These are phyloP conservation scores for Leucoraja ocellata DNA, from an alignment of 2,797 vertebrate species.

Conservation along the genomic window DNA sequence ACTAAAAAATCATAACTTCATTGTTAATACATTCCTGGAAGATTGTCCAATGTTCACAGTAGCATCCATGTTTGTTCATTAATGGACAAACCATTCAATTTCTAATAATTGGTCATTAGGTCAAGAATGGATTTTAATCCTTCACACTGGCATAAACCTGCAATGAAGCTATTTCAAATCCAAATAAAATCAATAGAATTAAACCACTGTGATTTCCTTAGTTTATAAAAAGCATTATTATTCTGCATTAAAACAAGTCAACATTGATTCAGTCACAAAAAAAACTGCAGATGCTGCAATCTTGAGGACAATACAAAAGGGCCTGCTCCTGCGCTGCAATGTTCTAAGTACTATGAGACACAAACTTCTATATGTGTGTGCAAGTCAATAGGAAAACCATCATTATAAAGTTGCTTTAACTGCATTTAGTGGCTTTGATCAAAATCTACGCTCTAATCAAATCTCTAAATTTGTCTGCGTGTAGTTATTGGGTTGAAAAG, in stretches of 20 bases:
- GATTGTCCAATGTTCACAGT: not conserved
- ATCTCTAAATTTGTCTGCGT: slow-evolving; percentile 16
- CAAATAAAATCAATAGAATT: not conserved
- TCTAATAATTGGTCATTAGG: not conserved
- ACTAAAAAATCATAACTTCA: not conserved
- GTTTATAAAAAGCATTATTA: not conserved
- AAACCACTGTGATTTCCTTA: not conserved
- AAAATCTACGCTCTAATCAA: not conserved
- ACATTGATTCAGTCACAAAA: not conserved
- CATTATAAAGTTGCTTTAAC: not conserved
- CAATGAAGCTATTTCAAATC: not conserved
- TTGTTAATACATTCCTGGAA: not conserved
- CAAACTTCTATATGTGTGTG: too few species aligned
- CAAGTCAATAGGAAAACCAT: not conserved
- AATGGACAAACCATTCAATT: not conserved
- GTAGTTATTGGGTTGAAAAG: not conserved
- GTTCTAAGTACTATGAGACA: too few species aligned
- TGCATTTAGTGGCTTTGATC: not conserved
- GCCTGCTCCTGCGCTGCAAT: too few species aligned
- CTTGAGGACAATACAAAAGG: too few species aligned
- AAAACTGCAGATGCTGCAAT: too few species aligned
- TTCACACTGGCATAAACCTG: not conserved
- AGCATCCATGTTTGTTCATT: not conserved
- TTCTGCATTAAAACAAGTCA: not conserved
- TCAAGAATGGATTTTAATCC: not conserved